Percentiles rank a stretch among this genome's conserved stretches.
These are phyloP conservation scores for Amazona guildingii DNA, from an alignment of 2,113 vertebrate species.

Conservation along the genomic window DNA sequence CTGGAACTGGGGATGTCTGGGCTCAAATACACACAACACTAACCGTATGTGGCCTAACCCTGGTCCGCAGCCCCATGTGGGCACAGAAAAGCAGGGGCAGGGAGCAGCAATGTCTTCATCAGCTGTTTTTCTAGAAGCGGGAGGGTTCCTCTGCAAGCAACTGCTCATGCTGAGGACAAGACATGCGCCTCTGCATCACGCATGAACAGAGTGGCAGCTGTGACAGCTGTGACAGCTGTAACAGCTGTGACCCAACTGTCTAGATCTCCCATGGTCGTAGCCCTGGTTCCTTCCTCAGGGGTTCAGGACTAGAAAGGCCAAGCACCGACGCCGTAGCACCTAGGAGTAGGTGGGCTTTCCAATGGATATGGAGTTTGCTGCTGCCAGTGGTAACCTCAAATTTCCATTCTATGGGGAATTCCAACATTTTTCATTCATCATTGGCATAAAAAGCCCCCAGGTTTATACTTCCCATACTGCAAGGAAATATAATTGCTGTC, in stretches of 20 bases:
- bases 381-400: neutral
- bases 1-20: neutral
- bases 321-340: neutral
- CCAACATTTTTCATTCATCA: neutral
- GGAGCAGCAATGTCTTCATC: neutral
- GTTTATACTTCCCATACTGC: neutral
- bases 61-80: neutral
- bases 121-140: neutral
- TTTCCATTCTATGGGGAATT: neutral
- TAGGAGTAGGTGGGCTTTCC: neutral
- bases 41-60: neutral
- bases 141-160: neutral
- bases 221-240: neutral
- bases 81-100: neutral
- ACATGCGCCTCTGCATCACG: rapidly evolving
- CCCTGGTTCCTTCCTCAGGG: neutral
- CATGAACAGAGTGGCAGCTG: neutral
- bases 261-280: neutral
- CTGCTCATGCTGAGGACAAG: neutral
- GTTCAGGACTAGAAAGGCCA: neutral
- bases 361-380: rapidly evolving
- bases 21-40: neutral
- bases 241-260: neutral
- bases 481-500: neutral
- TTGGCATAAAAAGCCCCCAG: neutral